Evolutionary conservation across 2,888 invertebrate species (phyloP), one percentile per base, ranked within the genome.

Genomic region (Dasysyrphus albostriatus): DNA sequence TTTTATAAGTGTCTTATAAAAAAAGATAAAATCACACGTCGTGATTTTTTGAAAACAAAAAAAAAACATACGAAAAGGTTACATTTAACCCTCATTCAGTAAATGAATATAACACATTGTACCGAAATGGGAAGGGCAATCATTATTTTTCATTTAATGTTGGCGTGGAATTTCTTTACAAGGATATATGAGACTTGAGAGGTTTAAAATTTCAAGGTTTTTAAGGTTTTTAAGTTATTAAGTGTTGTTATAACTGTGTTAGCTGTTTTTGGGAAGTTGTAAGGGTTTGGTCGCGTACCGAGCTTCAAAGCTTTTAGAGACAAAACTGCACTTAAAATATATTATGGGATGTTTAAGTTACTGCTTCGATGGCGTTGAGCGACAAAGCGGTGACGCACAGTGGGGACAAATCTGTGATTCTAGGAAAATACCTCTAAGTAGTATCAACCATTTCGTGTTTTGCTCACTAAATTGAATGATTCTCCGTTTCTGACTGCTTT

Each of bases 81-180:
- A 2, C 24, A 3, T 32, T 80, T 59, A 75, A 80, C 80, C 75
- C 70, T 83, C 56, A 42, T 63, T 76, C 47, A 56, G 61, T 59
- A 63, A 32, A 76, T 47, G n/a, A 37, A 67, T 65, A 44, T 37
- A 61, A 61, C 69, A 78, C 59, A 78, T 70, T 78, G 61, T 19
- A 32, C 5, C 32, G 49, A 39, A 61, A 59, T 70, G 16, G 24
- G 10, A 42, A 9, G 24, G 19, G 14, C 10, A 59, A 73, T 59
- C 63, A 78, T 78, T 63, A 70, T 70, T 73, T 79, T 67, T 56
- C 73, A 49, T 73, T 80, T 80, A 5, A 58, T 34, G 58, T 34
- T 47, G 49, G 79, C 42, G 49, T 49, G 61, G n/a, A 29, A 14
- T 70, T 39, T 39, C 12, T 19, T 74, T 63, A 39, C 29, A 9